Base-by-base conservation (phyloP, 1,140 invertebrate species). In the Drosophila ironensis region DNA sequence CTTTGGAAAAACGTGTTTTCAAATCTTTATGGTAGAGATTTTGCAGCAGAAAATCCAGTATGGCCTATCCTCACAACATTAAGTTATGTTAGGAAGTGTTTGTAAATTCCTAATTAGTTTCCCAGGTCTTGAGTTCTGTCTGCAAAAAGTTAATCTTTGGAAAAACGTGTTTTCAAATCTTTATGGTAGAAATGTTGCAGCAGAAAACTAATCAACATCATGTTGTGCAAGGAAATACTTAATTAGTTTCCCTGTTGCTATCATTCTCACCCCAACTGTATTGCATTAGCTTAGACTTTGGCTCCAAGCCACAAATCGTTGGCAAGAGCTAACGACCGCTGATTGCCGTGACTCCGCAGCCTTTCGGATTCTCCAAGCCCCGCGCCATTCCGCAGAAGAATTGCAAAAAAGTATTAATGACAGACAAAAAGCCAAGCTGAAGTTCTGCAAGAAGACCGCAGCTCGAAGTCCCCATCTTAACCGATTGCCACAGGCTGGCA, bases 251-350 rank as follows among this genome's bases (percentile, higher is more conserved):
- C 12, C 3, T 1, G 7, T 7, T 28, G 5, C 14, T 59, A 54
- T 30, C 22, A 9, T 5, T 2, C 2, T 56, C 33, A 3, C 25
- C 51, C 5, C 37, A 24, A 17, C 19, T 70, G 28, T 52, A 22
- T 17, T 68, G 60, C 56, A 54, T 73, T 73, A 20, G 37, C 27
- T 56, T 64, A 24, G 59, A 63, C 56, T 63, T 33, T 24, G 59
- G 56, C 56, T 22, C 1, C 19, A 54, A 74, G 71, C 72, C 57
- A 46, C 41, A 27, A 19, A 24, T 56, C 20, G 19, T 42, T 42
- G 50, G 41, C 48, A 68, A 68, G 70, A 68, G 74, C 54, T 73
- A 77, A 78, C 74, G 74, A 78, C 74, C 74, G 69, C 69, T 50
- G 38, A 52, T 37, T 68, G 74, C 53, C 74, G 56, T 76, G 73